Conservation (phyloP, 2,113 vertebrate genomes). For the Rhagologus leucostigma region DNA sequence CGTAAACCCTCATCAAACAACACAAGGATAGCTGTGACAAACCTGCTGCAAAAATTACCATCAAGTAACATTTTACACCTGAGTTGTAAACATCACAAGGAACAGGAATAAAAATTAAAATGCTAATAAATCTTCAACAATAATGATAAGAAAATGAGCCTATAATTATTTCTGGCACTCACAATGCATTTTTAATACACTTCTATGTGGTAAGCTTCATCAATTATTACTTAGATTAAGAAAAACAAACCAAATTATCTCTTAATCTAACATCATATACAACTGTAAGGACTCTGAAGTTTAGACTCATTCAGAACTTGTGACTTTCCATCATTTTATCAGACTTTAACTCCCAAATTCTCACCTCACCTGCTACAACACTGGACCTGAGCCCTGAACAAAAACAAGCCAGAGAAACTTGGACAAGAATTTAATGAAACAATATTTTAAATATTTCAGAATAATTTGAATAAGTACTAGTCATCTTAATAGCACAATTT, state of each 20-base stretch:
- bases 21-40: background rate
- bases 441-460: conserved; percentile 34
- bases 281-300: background rate
- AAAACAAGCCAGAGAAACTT: background rate
- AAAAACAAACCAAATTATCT: background rate
- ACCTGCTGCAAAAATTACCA: background rate
- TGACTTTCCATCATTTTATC: background rate
- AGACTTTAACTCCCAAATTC: background rate
- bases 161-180: background rate
- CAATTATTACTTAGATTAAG: background rate
- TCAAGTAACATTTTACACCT: background rate
- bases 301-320: background rate
- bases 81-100: background rate
- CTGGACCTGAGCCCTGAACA: background rate
- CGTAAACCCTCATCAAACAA: background rate
- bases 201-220: background rate
- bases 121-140: background rate
- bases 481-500: conserved; percentile 37
- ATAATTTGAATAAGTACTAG: background rate
- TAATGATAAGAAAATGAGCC: background rate
- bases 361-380: background rate
- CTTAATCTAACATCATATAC: background rate
- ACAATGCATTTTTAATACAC: background rate
- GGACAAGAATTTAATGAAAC: background rate
- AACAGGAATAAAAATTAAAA: background rate